A percentile compares a stretch with the other conserved stretches of the same genome.
phyloP scores from a whole-genome alignment of 1,140 invertebrate genomes.

The Triops longicaudatus region DNA sequence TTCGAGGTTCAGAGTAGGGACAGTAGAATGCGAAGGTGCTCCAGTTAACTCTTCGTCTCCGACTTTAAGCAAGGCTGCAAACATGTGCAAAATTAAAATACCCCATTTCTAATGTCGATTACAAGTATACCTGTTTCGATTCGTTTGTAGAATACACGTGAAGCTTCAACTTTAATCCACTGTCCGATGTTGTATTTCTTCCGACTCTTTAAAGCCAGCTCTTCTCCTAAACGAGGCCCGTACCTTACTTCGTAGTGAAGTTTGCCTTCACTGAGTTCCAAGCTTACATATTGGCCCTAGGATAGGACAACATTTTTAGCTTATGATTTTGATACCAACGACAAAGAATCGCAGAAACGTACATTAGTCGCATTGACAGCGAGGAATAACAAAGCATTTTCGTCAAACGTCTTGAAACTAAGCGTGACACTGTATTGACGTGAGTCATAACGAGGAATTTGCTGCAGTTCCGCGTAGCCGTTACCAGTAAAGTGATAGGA shows the following conservation, averaged over 20 bases:
- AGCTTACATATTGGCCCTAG: slow-evolving; percentile 65
- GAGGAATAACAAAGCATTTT: slow-evolving; percentile 77
- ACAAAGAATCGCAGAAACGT: too few relatives aligned
- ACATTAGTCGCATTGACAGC: slow-evolving; percentile 61
- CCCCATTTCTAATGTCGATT: slow-evolving; percentile 26
- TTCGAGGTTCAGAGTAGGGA: slow-evolving; percentile 51
- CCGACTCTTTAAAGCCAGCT: slow-evolving; percentile 55
- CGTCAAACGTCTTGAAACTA: slow-evolving; percentile 75
- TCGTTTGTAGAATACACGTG: slow-evolving; percentile 34
- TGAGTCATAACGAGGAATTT: slow-evolving; percentile 54
- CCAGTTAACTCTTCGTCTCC: slow-evolving; percentile 55
- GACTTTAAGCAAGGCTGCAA: slow-evolving; percentile 50
- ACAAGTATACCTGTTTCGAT: slow-evolving; percentile 32
- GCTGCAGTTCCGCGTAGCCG: slow-evolving; percentile 64
- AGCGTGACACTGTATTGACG: slow-evolving; percentile 67
- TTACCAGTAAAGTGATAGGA: slow-evolving; percentile 62
- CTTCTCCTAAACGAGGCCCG: slow-evolving; percentile 44
- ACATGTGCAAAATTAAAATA: slow-evolving; percentile 18
- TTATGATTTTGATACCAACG: not conserved
- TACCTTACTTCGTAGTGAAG: slow-evolving; percentile 68
- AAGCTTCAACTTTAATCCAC: slow-evolving; percentile 64
- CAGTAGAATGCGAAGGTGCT: slow-evolving; percentile 44
- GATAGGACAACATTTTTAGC: slow-evolving; percentile 21
- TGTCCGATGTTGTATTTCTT: slow-evolving; percentile 72
- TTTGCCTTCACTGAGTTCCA: slow-evolving; percentile 63